A percentile compares a stretch with the other conserved stretches of the same genome.
phyloP scores from a whole-genome alignment of 2,113 vertebrate genomes.

The Philantomba maxwellii region DNA sequence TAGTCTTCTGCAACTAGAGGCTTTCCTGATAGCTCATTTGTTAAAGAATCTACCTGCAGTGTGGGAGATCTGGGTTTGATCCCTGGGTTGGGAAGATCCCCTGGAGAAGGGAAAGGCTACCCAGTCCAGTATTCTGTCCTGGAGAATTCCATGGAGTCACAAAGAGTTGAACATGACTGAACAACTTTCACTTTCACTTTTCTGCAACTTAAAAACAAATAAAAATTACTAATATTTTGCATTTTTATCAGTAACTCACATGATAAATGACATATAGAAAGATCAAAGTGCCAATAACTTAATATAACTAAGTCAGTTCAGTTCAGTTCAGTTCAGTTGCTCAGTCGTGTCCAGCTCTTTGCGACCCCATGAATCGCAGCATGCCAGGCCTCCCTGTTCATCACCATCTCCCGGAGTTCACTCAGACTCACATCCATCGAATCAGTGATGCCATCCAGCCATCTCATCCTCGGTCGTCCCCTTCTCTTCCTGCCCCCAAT shows the following conservation, averaged over 20 bases:
- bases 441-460: too few species aligned
- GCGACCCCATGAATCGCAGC: too few species aligned
- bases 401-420: too few species aligned
- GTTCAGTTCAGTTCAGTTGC: too few species aligned
- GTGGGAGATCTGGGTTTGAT: background rate
- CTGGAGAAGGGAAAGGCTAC: background rate
- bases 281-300: background rate
- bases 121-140: background rate
- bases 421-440: too few species aligned
- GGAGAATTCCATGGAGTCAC: background rate
- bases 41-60: background rate
- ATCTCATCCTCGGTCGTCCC: too few species aligned
- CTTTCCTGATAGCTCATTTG: background rate
- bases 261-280: background rate
- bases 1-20: background rate
- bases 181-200: background rate
- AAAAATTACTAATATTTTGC: background rate
- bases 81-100: background rate
- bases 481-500: too few species aligned
- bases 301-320: background rate
- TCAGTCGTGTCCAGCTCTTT: too few species aligned
- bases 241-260: background rate
- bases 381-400: too few species aligned
- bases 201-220: background rate
- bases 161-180: background rate